These are phyloP conservation scores for Paedocypris sp. DNA, from an alignment of 2,113 vertebrate species.

Conservation along the genomic window DNA sequence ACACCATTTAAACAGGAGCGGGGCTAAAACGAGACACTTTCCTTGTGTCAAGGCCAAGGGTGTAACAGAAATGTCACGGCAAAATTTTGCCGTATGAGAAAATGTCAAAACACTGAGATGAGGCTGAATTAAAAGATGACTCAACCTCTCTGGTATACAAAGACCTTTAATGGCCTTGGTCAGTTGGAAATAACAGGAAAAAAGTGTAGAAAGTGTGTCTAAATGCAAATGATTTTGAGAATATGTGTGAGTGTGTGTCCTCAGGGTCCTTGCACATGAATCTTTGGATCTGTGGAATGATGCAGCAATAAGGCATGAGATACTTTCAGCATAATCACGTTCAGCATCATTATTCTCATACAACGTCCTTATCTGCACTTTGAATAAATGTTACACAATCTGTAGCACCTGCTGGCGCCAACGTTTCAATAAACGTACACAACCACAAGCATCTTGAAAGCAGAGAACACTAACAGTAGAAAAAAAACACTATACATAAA, in stretches of 20 bases:
- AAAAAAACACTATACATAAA: no score
- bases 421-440: no score
- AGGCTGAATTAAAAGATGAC: neutral
- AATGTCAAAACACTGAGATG: neutral
- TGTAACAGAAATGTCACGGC: neutral
- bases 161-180: neutral
- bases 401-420: neutral
- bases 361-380: neutral
- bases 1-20: neutral
- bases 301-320: slow-evolving; percentile 9
- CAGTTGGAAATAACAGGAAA: neutral
- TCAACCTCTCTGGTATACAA: no score
- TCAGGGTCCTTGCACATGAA: neutral
- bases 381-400: slow-evolving; percentile 6
- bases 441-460: no score
- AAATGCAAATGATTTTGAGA: neutral
- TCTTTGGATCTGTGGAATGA: slow-evolving; percentile 1
- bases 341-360: slow-evolving; percentile 26
- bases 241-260: neutral
- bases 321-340: slow-evolving; percentile 17
- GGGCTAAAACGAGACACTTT: neutral
- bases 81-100: slow-evolving; percentile 8
- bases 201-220: neutral
- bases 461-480: no score
- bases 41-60: slow-evolving; percentile 33